A percentile compares a stretch with the other conserved stretches of the same genome.
Conservation (phyloP, 2,888 invertebrate genomes). For the Dryobotodes eremita region DNA sequence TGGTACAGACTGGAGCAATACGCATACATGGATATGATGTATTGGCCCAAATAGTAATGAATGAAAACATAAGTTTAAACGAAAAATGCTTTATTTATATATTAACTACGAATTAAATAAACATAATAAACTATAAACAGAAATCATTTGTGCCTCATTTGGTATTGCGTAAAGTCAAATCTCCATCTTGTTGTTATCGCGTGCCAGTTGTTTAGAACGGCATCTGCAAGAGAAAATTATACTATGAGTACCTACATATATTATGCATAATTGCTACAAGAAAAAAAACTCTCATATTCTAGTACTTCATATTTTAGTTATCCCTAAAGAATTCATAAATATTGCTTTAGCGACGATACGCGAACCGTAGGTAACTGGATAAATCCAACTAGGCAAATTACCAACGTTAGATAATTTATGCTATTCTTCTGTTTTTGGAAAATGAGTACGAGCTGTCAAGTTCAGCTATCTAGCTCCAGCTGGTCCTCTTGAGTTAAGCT, state of each 20-base stretch:
- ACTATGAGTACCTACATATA: no score
- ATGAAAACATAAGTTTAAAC: slow-evolving; percentile 14
- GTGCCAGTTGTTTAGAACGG: slow-evolving; percentile 39
- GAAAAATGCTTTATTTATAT: slow-evolving; percentile 64
- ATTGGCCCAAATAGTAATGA: not conserved
- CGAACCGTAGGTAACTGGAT: not conserved
- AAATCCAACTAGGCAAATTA: not conserved
- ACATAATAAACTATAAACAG: slow-evolving; percentile 54
- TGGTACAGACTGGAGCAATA: not conserved
- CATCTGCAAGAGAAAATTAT: slow-evolving; percentile 57
- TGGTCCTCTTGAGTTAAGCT: not conserved
- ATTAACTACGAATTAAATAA: slow-evolving; percentile 47
- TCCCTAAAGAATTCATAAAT: no score
- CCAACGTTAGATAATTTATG: not conserved
- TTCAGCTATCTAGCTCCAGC: no score
- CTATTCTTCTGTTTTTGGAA: not conserved
- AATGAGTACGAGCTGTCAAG: not conserved
- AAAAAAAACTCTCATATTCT: not conserved
- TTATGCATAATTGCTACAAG: not conserved
- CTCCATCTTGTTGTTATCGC: not conserved
- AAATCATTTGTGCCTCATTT: slow-evolving; percentile 27
- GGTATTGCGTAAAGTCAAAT: slow-evolving; percentile 23
- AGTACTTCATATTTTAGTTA: not conserved
- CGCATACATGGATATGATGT: no score
- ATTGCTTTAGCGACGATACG: not conserved